Evolutionary conservation across 2,888 invertebrate species (phyloP).

Genomic region (Cynaeus angustus): DNA sequence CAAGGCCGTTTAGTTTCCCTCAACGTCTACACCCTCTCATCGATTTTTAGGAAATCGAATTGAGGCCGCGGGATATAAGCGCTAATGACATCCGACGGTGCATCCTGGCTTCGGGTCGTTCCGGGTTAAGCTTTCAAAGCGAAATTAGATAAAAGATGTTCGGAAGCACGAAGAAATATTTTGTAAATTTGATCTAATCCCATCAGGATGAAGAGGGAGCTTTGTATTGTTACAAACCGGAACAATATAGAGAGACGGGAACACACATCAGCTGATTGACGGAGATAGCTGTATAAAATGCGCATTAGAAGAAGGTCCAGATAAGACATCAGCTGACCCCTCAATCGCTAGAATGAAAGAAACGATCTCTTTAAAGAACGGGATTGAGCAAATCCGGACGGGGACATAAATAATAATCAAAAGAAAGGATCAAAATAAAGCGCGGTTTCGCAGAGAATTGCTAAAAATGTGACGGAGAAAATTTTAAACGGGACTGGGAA

Average conservation of each 20-base stretch:
- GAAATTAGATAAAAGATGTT: constrained; percentile 1
- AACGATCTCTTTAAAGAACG: constrained; percentile 44
- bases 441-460: constrained; percentile 3
- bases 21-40: constrained; percentile 42
- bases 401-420: constrained; percentile 37
- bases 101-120: constrained; percentile 21
- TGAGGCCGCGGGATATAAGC: constrained; percentile 62
- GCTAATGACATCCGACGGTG: constrained; percentile 63
- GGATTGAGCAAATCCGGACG: constrained; percentile 19
- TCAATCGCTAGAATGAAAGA: constrained; percentile 50
- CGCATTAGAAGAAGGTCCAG: constrained; percentile 58
- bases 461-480: background rate
- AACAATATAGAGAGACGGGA: constrained; percentile 58
- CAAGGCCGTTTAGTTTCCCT: constrained; percentile 53
- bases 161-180: constrained; percentile 19
- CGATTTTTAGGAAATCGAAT: constrained; percentile 31
- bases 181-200: constrained; percentile 43
- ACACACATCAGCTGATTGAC: constrained; percentile 58
- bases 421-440: constrained; percentile 29
- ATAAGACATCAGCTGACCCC: constrained; percentile 59
- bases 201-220: constrained; percentile 49
- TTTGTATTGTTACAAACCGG: constrained; percentile 61
- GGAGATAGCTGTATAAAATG: constrained; percentile 61
- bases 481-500: background rate
- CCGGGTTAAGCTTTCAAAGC: constrained; percentile 1